Percentiles rank a stretch among this genome's conserved stretches.
Conservation (phyloP, 2,888 invertebrate species). For the Dexiosoma caninum region DNA sequence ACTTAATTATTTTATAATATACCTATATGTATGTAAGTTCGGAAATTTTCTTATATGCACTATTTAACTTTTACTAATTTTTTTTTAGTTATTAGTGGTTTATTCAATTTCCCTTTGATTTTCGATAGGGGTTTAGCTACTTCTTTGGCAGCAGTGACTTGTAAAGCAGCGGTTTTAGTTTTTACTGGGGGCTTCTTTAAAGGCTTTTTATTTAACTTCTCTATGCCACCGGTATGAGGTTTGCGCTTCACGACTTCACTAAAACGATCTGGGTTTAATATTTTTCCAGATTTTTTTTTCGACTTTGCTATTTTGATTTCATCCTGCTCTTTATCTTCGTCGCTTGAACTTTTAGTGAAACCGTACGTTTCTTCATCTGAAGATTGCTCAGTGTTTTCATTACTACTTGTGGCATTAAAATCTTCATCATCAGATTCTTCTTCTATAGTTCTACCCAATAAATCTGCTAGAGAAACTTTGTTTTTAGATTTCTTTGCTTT, state of each 20-base stretch:
- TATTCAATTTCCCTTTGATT: conserved; percentile 15
- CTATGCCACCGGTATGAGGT: conserved; percentile 70
- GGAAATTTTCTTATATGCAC: no score
- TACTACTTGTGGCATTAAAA: conserved; percentile 60
- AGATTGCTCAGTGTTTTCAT: conserved; percentile 58
- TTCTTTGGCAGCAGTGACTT: conserved; percentile 70
- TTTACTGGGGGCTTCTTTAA: conserved; percentile 28
- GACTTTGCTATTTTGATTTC: conserved; percentile 54
- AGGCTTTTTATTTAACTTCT: conserved; percentile 69
- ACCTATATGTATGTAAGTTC: no score
- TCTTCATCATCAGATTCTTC: conserved; percentile 76
- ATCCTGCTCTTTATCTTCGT: conserved; percentile 53
- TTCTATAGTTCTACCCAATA: conserved; percentile 71
- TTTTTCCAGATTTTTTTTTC: conserved; percentile 58
- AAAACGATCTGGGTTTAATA: conserved; percentile 67
- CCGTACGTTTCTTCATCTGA: conserved; percentile 66
- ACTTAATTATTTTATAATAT: no score
- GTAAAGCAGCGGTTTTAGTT: conserved; percentile 65
- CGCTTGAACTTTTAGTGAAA: conserved; percentile 56
- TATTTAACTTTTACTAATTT: conserved; percentile 41
- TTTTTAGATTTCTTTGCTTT: conserved; percentile 63
- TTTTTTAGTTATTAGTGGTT: conserved; percentile 14
- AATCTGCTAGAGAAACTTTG: conserved; percentile 68
- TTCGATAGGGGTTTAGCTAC: conserved; percentile 67
- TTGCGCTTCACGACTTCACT: conserved; percentile 71